These are phyloP conservation scores for Rhabdomys dilectus DNA, from an alignment of 2,113 vertebrate genomes.

Conservation along the genomic window DNA sequence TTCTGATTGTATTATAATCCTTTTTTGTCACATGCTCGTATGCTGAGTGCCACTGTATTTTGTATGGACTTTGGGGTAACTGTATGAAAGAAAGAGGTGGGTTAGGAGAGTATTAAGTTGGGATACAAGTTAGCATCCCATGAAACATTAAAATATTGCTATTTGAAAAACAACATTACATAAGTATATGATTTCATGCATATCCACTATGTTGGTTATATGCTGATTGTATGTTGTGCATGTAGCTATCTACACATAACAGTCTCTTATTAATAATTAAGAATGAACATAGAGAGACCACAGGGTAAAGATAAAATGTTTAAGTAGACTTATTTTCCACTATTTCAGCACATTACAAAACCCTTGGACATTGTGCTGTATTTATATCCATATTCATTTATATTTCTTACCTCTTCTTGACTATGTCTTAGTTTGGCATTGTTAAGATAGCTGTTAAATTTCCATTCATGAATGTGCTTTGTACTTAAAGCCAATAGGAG, in stretches of 20 bases:
- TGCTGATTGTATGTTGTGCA: not conserved
- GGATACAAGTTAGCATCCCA: not conserved
- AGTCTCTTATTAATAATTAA: constrained; percentile 27
- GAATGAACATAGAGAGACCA: constrained; percentile 20
- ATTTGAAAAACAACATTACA: not conserved
- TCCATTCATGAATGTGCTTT: constrained; percentile 34
- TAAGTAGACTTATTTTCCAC: constrained; percentile 58
- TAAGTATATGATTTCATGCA: not conserved
- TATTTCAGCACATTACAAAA: constrained; percentile 45
- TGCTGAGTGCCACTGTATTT: not conserved
- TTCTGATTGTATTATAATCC: not conserved
- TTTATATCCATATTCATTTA: constrained; percentile 52
- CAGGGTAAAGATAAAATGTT: not conserved
- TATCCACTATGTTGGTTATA: not conserved
- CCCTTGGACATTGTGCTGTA: constrained; percentile 49
- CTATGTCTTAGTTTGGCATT: constrained; percentile 42
- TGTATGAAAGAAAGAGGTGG: not conserved
- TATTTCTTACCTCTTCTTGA: constrained; percentile 56
- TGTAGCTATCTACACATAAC: not conserved
- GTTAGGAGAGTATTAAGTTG: not conserved
- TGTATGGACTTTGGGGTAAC: not conserved
- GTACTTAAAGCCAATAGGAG: constrained; percentile 35
- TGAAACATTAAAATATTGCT: not conserved
- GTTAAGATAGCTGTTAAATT: constrained; percentile 23
- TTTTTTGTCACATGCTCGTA: not conserved